These are phyloP conservation scores for Brachyistius frenatus DNA, from an alignment of 2,113 vertebrate species.

Conservation along the genomic window DNA sequence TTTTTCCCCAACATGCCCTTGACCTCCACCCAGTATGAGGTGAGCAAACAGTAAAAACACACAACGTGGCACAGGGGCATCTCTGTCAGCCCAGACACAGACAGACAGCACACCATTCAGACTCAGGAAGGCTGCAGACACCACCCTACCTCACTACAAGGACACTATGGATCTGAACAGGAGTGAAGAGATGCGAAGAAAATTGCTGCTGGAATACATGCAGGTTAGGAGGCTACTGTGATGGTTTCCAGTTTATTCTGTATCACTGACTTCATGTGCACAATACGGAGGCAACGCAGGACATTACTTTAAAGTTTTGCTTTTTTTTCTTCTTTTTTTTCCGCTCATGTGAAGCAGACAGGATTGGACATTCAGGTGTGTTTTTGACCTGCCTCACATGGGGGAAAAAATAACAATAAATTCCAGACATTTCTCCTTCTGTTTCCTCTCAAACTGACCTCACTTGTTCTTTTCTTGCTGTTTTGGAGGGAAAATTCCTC, in stretches of 20 bases:
- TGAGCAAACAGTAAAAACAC: conserved; percentile 55
- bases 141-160: conserved; percentile 10
- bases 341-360: background rate
- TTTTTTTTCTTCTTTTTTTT: background rate
- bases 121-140: conserved; percentile 30
- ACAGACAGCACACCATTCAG: conserved; percentile 58
- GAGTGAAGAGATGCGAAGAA: conserved; percentile 19
- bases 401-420: background rate
- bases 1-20: background rate
- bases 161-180: conserved; percentile 24
- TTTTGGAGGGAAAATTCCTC: conserved; percentile 68
- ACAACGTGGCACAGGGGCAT: conserved; percentile 60
- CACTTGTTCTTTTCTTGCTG: conserved; percentile 8
- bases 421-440: conserved; percentile 51
- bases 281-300: too few relatives aligned
- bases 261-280: too few relatives aligned
- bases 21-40: conserved; percentile 12
- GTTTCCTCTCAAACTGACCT: conserved; percentile 20
- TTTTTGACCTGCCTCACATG: background rate
- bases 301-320: too few relatives aligned
- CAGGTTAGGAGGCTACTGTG: background rate
- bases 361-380: background rate
- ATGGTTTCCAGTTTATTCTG: background rate
- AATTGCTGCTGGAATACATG: background rate
- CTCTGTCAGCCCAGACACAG: conserved; percentile 50